Base-by-base conservation (phyloP, 2,113 vertebrate species). In the Ceyx melanurus region DNA sequence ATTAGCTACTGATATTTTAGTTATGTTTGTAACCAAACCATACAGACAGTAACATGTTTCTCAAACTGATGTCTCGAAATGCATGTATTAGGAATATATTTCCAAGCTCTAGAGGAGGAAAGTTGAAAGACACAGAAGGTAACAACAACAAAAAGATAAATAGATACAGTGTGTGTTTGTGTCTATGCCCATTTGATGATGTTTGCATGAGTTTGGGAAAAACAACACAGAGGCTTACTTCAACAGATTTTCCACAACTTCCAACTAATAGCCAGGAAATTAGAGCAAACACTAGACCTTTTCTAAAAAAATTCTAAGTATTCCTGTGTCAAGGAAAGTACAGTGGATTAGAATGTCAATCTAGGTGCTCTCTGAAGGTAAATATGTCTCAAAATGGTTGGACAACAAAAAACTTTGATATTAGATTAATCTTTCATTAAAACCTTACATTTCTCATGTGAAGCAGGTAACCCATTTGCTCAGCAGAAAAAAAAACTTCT, bases 51-150 rank as follows among this genome's bases (percentile, higher is more conserved):
- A 72, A 58, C 25, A 51, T 12, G 21, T 45, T 78, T 94, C 72
- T 93, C 66, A 91, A 91, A 86, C 35, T 48, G 48, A 54, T 19
- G 20, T n/a, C 45, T 67, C 17, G 46, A 83, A 83, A 70, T 11
- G 4, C 8, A 28, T 15, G 2, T 64, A 33, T 70, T 45, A 56
- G 75, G 86, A 82, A 75, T 37, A 31, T 40, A 77, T 75, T 62
- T 81, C 45, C 68, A 94, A 75, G 56, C 80, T 83, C 77, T 66
- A 93, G 81, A 85, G 62, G 68, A 95, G 65, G 54, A 90, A 95
- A 91, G 25, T 4, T 67, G 74, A 90, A 89, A 75, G 56, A 54
- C 60, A 26, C 7, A 56, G 68, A 19, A 21, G 19, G 2, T 16
- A 72, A 82, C 71, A 42, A 58, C 21, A 22, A 33, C 54, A 58